A percentile compares a stretch with the other conserved stretches of the same genome.
phyloP scores from a whole-genome alignment of 1,140 invertebrate genomes.

The Tenebrio molitor region DNA sequence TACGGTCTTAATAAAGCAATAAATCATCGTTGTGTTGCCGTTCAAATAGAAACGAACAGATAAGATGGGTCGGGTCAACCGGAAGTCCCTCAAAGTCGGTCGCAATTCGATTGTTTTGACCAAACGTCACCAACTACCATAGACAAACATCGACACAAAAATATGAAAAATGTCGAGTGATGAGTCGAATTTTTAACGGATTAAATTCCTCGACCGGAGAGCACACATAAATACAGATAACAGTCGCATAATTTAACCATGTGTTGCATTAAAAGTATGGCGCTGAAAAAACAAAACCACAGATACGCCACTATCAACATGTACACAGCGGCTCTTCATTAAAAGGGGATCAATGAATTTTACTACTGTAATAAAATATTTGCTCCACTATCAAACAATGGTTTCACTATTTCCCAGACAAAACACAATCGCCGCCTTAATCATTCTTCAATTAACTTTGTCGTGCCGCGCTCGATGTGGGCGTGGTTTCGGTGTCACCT shows the following conservation, averaged over 20 bases:
- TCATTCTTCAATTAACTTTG: background rate
- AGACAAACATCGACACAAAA: constrained; percentile 1
- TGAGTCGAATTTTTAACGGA: background rate
- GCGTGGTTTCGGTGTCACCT: background rate
- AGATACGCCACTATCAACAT: background rate
- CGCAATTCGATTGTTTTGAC: constrained; percentile 18
- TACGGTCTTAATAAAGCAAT: constrained; percentile 24
- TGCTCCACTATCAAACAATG: background rate
- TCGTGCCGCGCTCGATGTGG: constrained; percentile 3
- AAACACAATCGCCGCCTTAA: background rate
- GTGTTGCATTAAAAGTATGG: background rate
- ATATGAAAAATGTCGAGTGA: background rate
- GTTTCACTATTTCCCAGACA: background rate
- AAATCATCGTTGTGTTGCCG: constrained; percentile 10
- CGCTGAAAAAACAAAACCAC: background rate
- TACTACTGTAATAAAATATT: constrained; percentile 14
- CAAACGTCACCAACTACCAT: background rate
- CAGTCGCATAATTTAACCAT: constrained; percentile 7
- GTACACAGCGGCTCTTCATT: background rate
- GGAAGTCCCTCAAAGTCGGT: constrained; percentile 26
- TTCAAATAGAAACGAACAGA: constrained; percentile 21
- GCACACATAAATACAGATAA: background rate
- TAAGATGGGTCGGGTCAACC: constrained; percentile 20
- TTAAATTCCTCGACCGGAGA: constrained; percentile 18
- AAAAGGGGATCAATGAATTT: constrained; percentile 2